phyloP scores from a whole-genome alignment of 2,888 invertebrate species.

The Leucania comma region DNA sequence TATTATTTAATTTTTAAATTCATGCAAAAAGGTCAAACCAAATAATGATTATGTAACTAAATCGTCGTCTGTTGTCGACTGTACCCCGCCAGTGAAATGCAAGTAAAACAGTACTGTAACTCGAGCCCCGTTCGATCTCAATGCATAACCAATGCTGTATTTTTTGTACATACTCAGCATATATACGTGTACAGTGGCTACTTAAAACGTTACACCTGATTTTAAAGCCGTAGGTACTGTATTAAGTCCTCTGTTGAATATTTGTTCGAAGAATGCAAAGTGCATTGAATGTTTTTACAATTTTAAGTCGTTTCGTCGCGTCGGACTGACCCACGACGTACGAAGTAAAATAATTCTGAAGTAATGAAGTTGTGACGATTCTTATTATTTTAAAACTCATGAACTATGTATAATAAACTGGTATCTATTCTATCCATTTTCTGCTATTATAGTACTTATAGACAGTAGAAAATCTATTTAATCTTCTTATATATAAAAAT shows the following conservation, averaged over 20 bases:
- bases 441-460: too few relatives aligned
- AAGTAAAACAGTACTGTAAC: conserved; percentile 72
- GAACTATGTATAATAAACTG: too few relatives aligned
- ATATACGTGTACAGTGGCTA: conserved; percentile 26
- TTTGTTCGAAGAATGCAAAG: conserved; percentile 36
- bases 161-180: conserved; percentile 56
- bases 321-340: not conserved
- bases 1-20: not conserved
- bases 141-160: conserved; percentile 60
- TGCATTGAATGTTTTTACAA: conserved; percentile 33
- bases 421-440: too few relatives aligned
- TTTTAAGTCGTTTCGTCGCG: conserved; percentile 29
- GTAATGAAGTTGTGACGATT: not conserved
- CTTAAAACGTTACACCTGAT: conserved; percentile 53
- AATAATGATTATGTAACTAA: conserved; percentile 28
- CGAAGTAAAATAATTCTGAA: not conserved
- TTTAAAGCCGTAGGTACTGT: conserved; percentile 34
- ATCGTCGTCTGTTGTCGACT: conserved; percentile 42
- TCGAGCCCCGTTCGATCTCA: conserved; percentile 62
- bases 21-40: not conserved
- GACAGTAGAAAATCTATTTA: too few relatives aligned
- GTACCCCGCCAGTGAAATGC: conserved; percentile 65
- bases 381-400: not conserved
- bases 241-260: conserved; percentile 41
- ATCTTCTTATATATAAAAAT: too few relatives aligned